phyloP scores from a whole-genome alignment of 37 sponge, comb jelly and placozoan genomes.

The Haliclona indistincta region DNA sequence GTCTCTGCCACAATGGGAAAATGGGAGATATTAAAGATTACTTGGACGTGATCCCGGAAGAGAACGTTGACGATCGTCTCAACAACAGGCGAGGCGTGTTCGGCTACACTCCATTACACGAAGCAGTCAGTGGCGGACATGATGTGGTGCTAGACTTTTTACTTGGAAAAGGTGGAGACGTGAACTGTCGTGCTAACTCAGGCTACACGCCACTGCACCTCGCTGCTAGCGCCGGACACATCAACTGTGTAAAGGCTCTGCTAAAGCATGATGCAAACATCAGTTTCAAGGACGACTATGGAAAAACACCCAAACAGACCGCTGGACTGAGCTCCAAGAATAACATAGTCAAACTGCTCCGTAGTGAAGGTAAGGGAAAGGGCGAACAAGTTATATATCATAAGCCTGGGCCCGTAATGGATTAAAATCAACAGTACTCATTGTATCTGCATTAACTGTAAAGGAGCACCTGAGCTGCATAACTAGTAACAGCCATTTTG shows the following conservation, averaged over 20 bases:
- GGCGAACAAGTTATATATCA: too few species aligned
- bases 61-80: constrained; percentile 35
- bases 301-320: constrained; percentile 79
- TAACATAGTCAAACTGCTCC: constrained; percentile 40
- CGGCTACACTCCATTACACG: constrained; percentile 90
- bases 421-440: too few species aligned
- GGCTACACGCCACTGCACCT: constrained; percentile 87
- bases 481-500: too few species aligned
- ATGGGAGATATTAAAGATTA: constrained; percentile 44
- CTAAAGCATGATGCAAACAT: constrained; percentile 64
- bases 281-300: constrained; percentile 57
- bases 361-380: constrained; percentile 51
- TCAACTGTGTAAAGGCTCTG: constrained; percentile 60
- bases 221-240: constrained; percentile 72
- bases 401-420: too few species aligned
- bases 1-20: constrained; percentile 64
- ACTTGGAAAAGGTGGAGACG: constrained; percentile 45
- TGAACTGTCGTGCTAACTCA: constrained; percentile 74
- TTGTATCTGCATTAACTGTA: too few species aligned
- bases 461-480: too few species aligned
- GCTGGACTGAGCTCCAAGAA: constrained; percentile 67
- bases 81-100: constrained; percentile 69
- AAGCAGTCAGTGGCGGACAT: constrained; percentile 65
- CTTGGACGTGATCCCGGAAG: constrained; percentile 15
- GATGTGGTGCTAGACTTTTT: constrained; percentile 50